These are phyloP conservation scores for Fabriciana adippe DNA, from an alignment of 2,888 invertebrate species.

Conservation along the genomic window DNA sequence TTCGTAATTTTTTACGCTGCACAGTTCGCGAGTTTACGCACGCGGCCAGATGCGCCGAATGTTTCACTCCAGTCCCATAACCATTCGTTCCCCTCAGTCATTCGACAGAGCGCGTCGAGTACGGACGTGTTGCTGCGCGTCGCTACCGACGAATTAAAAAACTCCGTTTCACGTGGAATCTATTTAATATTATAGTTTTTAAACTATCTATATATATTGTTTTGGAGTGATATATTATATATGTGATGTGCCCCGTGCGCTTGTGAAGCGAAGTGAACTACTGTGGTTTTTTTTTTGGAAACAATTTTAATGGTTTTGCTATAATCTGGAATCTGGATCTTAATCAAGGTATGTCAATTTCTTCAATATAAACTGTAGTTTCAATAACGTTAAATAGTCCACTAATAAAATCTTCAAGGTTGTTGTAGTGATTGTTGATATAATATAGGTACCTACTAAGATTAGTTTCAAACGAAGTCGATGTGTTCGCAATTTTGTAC, in stretches of 20 bases:
- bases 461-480: too few relatives aligned
- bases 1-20: slow-evolving; percentile 31
- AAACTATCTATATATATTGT: slow-evolving; percentile 2
- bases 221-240: not conserved
- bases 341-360: slow-evolving; percentile 33
- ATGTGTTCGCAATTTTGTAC: too few relatives aligned
- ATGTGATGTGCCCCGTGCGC: slow-evolving; percentile 73
- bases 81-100: slow-evolving; percentile 65
- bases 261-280: slow-evolving; percentile 78
- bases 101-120: slow-evolving; percentile 54
- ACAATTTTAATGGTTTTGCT: slow-evolving; percentile 51
- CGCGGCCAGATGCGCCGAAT: slow-evolving; percentile 60
- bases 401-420: slow-evolving; percentile 1
- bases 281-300: slow-evolving; percentile 69
- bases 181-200: not conserved
- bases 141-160: slow-evolving; percentile 61
- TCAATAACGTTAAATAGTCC: not conserved
- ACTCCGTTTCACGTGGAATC: slow-evolving; percentile 54
- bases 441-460: not conserved
- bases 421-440: slow-evolving; percentile 4
- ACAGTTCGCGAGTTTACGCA: slow-evolving; percentile 42
- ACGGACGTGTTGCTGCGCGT: slow-evolving; percentile 50
- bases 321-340: slow-evolving; percentile 53
- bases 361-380: not conserved
- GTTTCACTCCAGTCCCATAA: slow-evolving; percentile 55